Evolutionary conservation across 2,888 invertebrate genomes (phyloP), one percentile per base, ranked within the genome.

Genomic region (Rhogogaster chlorosoma): DNA sequence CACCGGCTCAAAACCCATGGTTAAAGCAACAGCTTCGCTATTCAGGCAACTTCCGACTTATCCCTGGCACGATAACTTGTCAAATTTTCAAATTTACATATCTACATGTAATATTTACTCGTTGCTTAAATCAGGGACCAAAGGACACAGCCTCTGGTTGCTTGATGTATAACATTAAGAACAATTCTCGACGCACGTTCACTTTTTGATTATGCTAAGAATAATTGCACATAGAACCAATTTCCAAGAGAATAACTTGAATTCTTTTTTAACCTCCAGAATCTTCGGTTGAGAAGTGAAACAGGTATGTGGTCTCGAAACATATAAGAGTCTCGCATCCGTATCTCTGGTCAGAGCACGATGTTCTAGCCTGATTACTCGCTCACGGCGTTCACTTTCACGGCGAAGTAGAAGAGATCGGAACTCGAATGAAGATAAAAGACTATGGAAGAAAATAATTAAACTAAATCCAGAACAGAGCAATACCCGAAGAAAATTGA

Each of bases 331-430:
- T 77, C 77, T 77, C 49, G 29, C 38, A 42, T 73, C 71, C 77
- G 53, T 77, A 77, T 77, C 53, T 77, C 53, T 77, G 77, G 77
- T 77, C 77, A 77, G 77, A 26, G 77, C 7, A 77, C 77, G 77
- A 77, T 77, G 49, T 77, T 77, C 77, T 77, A 77, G 49, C 53
- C 77, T 53, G 77, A 77, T 77, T 77, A 77, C 45, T 29, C 12
- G 22, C 38, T 18, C n/a, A 22, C 38, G 38, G 77, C 77, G 77
- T 53, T 53, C 77, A 49, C 53, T 77, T 77, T 53, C 77, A 77
- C 49, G 77, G 77, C 26, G 77, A 77, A 38, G 77, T 32, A n/a
- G 12, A 49, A 53, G 53, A 77, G 49, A 26, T 53, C 77, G 49
- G 32, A 53, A 53, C 29, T 32, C 18, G 77, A 53, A 77, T 29